Conservation (phyloP, 2,113 vertebrate genomes). For the Hoplias malabaricus region DNA sequence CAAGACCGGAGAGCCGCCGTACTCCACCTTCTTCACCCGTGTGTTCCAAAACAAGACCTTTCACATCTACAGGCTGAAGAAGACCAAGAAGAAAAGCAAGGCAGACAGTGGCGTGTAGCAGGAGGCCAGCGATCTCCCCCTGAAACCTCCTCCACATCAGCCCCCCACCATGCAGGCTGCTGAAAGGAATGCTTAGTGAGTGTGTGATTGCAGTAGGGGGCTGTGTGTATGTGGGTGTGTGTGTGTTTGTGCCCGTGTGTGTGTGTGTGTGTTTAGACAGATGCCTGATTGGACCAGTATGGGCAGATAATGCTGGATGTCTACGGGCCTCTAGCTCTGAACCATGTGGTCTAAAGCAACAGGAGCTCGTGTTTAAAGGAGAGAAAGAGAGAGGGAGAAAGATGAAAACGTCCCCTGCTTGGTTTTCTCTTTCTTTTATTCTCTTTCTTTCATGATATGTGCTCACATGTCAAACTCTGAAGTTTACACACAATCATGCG, state of each 20-base stretch:
- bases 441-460: neutral
- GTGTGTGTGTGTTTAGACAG: slow-evolving; percentile 18
- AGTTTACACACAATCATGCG: neutral
- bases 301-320: slow-evolving; percentile 22
- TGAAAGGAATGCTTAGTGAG: slow-evolving; percentile 37
- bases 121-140: neutral
- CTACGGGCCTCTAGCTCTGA: slow-evolving; percentile 48
- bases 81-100: slow-evolving; percentile 67
- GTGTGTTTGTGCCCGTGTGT: slow-evolving; percentile 13
- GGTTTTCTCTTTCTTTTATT: slow-evolving; percentile 5
- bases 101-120: slow-evolving; percentile 35
- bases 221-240: slow-evolving; percentile 25
- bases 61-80: slow-evolving; percentile 86
- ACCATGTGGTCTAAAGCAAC: neutral
- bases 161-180: slow-evolving; percentile 15
- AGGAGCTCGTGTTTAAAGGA: slow-evolving; percentile 58
- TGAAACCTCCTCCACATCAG: slow-evolving; percentile 21
- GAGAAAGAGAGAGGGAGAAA: slow-evolving; percentile 21
- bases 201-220: slow-evolving; percentile 24
- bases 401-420: slow-evolving; percentile 21
- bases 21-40: slow-evolving; percentile 78
- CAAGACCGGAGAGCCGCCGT: slow-evolving; percentile 77
- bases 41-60: slow-evolving; percentile 96
- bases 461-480: neutral
- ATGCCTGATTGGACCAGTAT: slow-evolving; percentile 36